Evolutionary conservation across 2,888 invertebrate species (phyloP), one percentile per base, ranked within the genome.

Genomic region (Drosophila rellima): DNA sequence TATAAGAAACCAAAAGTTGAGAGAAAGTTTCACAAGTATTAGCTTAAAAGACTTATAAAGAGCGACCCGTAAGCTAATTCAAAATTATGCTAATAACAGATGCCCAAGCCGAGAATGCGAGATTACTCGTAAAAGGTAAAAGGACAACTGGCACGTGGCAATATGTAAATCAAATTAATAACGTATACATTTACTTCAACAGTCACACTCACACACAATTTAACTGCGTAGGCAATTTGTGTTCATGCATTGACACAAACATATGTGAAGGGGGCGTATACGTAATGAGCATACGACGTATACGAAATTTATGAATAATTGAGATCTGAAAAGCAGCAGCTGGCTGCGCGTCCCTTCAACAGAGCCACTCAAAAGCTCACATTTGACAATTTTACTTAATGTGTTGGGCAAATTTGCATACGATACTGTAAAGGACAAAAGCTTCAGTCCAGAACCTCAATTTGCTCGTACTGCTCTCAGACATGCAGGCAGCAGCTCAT

Each of bases 291-390:
- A 59, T 47, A 20, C 57, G 62, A 66, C 69, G 69, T 84, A 73
- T 84, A 54, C 79, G 68, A 66, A 89, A 76, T 81, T 84, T 78
- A 75, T 87, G 85, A 89, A 89, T 87, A 88, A 87, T 84, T 84
- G 85, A 89, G 62, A 74, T 56, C 47, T 67, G 56, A 87, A 84
- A 69, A 59, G 59, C 59, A 73, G 54, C 65, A 52, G 48, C 62
- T 64, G 63, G 29, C n/a, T 44, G 48, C 39, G 29, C 48, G 33
- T 48, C 48, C 57, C 20, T 42, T 60, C 6, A 26, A 64, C 52
- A 52, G 31, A 54, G 42, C 59, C 51, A 66, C 65, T 73, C 50
- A 31, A 37, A 37, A 55, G 48, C 55, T 44, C 61, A 18, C 75
- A 48, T 62, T 76, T 64, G 65, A 76, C 69, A 76, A 70, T 60